Percentiles rank a stretch among this genome's conserved stretches.
Conservation (phyloP, 2,113 vertebrate species). For the Pachyramphus minor region DNA sequence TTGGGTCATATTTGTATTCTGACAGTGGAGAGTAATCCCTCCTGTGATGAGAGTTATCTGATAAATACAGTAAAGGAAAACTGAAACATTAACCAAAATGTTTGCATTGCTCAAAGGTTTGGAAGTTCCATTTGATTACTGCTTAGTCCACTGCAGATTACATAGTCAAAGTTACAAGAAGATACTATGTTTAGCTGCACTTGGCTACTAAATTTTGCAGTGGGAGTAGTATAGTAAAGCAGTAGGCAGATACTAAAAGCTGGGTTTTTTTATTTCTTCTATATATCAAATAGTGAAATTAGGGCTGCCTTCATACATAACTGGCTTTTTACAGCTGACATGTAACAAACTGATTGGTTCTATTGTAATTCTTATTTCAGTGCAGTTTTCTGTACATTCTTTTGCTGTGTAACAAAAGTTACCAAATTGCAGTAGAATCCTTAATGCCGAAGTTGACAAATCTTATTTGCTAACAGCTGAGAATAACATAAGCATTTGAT, state of each 20-base stretch:
- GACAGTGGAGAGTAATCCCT: not conserved
- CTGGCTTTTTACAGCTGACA: not conserved
- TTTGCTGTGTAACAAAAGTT: not conserved
- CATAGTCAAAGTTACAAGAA: not conserved
- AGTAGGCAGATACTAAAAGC: not conserved
- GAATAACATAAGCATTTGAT: not conserved
- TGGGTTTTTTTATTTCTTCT: not conserved
- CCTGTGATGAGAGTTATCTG: not conserved
- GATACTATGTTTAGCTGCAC: not conserved
- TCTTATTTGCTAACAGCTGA: not conserved
- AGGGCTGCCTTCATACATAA: not conserved
- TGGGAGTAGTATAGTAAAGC: not conserved
- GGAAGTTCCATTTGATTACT: not conserved
- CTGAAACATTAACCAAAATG: not conserved
- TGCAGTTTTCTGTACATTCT: not conserved
- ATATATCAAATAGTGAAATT: not conserved
- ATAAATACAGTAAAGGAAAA: not conserved
- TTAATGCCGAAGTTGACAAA: not conserved
- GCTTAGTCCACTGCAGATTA: not conserved
- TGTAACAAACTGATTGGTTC: not conserved
- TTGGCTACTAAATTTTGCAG: not conserved
- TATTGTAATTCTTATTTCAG: not conserved
- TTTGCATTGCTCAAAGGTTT: not conserved
- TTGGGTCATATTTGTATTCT: not conserved
- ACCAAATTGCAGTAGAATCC: not conserved